Evolutionary conservation across 2,888 invertebrate species (phyloP).

Genomic region (Lycocerus yunnanus): DNA sequence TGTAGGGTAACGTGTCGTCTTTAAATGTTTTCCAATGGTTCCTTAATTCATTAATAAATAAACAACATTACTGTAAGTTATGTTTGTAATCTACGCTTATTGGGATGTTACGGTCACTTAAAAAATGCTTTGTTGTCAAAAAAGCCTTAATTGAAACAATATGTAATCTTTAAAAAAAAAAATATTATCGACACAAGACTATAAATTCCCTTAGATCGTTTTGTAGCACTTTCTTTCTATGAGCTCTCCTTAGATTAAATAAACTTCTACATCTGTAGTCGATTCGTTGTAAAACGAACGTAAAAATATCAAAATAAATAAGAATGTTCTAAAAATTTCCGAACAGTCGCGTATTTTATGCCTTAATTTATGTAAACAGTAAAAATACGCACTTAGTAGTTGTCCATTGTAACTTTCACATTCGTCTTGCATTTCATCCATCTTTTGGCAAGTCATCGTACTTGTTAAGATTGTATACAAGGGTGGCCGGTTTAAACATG

Average conservation of each 20-base stretch:
- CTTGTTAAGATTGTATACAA: not conserved
- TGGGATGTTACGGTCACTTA: not conserved
- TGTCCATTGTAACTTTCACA: not conserved
- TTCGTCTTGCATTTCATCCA: not conserved
- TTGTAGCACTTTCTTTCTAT: not conserved
- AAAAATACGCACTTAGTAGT: not conserved
- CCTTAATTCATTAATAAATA: conserved; percentile 27
- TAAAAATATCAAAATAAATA: not conserved
- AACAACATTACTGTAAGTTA: conserved; percentile 10
- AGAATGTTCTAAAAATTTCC: not conserved
- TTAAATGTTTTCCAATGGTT: conserved; percentile 23
- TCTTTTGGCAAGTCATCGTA: too few species aligned
- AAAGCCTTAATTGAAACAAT: not conserved
- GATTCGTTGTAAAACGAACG: not conserved
- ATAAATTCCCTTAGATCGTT: not conserved
- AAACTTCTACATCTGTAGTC: not conserved
- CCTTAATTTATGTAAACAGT: not conserved
- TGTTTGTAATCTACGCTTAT: conserved; percentile 11
- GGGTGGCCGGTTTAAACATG: not conserved
- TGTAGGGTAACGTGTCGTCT: conserved; percentile 21
- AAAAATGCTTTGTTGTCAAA: not conserved
- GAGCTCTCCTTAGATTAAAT: not conserved
- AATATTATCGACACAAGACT: not conserved
- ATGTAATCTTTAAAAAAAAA: not conserved
- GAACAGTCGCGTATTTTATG: not conserved